A percentile compares a stretch with the other conserved stretches of the same genome.
These are phyloP conservation scores for Drosophila helvetica DNA, from an alignment of 2,888 invertebrate genomes.

Conservation along the genomic window DNA sequence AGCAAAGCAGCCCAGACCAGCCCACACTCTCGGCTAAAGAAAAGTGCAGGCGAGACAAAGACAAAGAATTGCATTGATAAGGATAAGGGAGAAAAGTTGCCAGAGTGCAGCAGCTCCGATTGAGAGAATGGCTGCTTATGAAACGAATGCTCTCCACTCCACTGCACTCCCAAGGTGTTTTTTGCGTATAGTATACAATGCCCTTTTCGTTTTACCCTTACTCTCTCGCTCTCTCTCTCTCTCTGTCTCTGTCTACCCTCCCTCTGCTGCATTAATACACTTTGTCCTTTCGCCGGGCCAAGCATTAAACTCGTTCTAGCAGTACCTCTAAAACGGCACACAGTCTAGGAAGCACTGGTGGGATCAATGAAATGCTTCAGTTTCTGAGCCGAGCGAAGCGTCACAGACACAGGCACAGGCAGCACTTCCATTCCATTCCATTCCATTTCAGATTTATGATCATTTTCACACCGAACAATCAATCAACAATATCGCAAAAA, in stretches of 20 bases:
- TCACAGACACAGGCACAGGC: too few species aligned
- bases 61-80: neutral
- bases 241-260: neutral
- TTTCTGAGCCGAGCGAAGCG: slow-evolving; percentile 14
- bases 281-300: slow-evolving; percentile 1
- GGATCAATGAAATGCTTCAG: slow-evolving; percentile 15
- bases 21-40: neutral
- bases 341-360: slow-evolving; percentile 30
- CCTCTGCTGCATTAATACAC: neutral
- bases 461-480: slow-evolving; percentile 64
- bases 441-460: slow-evolving; percentile 60
- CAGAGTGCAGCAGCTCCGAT: neutral
- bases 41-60: neutral
- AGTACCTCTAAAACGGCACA: slow-evolving; percentile 21
- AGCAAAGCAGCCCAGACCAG: too few species aligned
- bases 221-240: neutral
- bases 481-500: slow-evolving; percentile 64
- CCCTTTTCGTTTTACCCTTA: neutral
- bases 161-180: neutral
- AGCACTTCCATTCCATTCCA: slow-evolving; percentile 8
- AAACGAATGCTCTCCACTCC: neutral
- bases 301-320: slow-evolving; percentile 30
- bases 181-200: neutral
- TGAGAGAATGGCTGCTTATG: neutral
- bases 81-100: neutral